A percentile compares a stretch with the other conserved stretches of the same genome.
Evolutionary conservation across 2,113 vertebrate species (phyloP).

Genomic region (Gymnarchus niloticus): DNA sequence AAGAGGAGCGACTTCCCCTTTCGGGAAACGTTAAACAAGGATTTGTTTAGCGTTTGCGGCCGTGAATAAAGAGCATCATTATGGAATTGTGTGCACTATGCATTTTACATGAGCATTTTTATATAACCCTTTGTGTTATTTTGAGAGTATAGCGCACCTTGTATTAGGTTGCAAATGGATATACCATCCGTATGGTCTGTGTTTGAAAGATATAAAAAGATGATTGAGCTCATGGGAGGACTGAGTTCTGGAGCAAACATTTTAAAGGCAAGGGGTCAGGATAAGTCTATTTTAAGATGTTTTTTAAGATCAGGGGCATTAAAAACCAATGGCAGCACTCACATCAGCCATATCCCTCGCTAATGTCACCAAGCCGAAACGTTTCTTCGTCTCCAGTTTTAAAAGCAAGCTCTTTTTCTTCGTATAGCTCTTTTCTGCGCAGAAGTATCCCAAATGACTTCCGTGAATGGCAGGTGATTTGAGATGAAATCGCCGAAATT

Average conservation of each 20-base stretch:
- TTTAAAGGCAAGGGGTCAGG: constrained; percentile 59
- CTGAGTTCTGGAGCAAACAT: constrained; percentile 39
- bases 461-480: background rate
- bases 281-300: constrained; percentile 58
- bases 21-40: constrained; percentile 28
- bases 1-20: constrained; percentile 25
- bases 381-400: background rate
- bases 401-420: background rate
- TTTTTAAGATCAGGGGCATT: constrained; percentile 39
- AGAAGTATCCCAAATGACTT: background rate
- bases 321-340: background rate
- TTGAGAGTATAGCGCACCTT: background rate
- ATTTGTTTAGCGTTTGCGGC: constrained; percentile 27
- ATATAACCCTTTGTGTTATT: constrained; percentile 26
- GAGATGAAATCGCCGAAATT: background rate
- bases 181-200: constrained; percentile 42
- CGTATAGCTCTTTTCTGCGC: background rate
- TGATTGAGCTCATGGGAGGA: constrained; percentile 41
- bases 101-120: constrained; percentile 25
- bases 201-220: constrained; percentile 49
- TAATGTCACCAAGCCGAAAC: background rate
- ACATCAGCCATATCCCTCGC: background rate
- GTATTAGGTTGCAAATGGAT: constrained; percentile 37
- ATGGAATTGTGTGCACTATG: constrained; percentile 15
- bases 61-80: constrained; percentile 20